A percentile compares a stretch with the other conserved stretches of the same genome.
Evolutionary conservation across 1,140 invertebrate genomes (phyloP).

Genomic region (Drosophila triauraria): DNA sequence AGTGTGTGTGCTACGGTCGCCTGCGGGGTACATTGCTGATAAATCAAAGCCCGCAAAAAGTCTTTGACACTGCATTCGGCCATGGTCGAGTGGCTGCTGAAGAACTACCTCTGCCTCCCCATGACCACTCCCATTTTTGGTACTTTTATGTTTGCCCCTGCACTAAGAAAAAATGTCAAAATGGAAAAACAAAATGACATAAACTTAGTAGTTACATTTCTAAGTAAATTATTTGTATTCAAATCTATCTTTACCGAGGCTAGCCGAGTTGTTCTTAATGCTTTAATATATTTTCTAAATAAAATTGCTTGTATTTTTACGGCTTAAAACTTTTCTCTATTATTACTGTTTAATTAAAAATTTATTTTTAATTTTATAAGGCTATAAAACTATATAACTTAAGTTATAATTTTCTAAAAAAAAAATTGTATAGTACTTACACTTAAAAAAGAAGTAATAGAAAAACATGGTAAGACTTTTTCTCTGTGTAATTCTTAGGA

Average conservation of each 20-base stretch:
- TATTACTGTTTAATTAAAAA: too few relatives aligned
- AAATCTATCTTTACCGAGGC: too few relatives aligned
- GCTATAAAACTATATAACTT: neutral
- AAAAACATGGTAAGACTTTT: neutral
- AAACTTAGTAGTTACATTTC: neutral
- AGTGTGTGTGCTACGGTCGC: conserved; percentile 21
- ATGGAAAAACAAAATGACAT: neutral
- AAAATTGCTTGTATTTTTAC: too few relatives aligned
- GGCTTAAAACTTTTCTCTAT: too few relatives aligned
- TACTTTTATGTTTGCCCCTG: conserved; percentile 34
- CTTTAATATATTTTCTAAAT: too few relatives aligned
- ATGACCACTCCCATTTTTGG: conserved; percentile 7
- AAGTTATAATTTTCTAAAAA: too few relatives aligned
- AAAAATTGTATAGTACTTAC: too few relatives aligned
- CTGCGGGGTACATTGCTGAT: conserved; percentile 47
- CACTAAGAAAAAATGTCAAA: conserved; percentile 5
- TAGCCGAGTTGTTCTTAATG: too few relatives aligned
- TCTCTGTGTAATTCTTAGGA: conserved; percentile 2
- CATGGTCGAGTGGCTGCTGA: conserved; percentile 42
- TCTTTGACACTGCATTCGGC: conserved; percentile 51
- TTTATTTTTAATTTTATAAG: too few relatives aligned
- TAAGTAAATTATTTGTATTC: too few relatives aligned
- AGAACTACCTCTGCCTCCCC: conserved; percentile 25
- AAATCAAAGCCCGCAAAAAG: conserved; percentile 57
- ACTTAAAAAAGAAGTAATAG: too few relatives aligned